Percentiles rank a stretch among this genome's conserved stretches.
Conservation (phyloP, 1,140 invertebrate genomes). For the Apis laboriosa region DNA sequence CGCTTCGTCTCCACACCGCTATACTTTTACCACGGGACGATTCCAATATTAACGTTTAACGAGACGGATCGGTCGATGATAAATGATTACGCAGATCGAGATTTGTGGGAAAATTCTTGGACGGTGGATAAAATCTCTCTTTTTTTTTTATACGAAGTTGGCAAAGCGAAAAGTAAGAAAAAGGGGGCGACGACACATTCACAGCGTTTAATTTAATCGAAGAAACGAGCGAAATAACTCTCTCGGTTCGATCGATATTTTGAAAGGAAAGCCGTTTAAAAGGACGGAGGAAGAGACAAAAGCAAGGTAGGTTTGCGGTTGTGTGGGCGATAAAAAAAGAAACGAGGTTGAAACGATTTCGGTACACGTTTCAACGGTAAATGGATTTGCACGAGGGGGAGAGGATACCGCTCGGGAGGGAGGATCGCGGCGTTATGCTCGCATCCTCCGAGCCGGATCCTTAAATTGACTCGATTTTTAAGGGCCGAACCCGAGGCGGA, state of each 20-base stretch:
- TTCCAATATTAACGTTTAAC: conserved; percentile 39
- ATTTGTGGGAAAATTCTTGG: conserved; percentile 31
- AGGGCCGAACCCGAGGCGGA: conserved; percentile 52
- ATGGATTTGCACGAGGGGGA: conserved; percentile 58
- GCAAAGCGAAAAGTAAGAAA: too few species aligned
- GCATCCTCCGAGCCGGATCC: conserved; percentile 54
- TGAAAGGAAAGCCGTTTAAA: too few species aligned
- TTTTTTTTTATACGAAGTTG: too few species aligned
- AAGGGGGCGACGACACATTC: too few species aligned
- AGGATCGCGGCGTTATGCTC: conserved; percentile 55
- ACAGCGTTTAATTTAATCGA: background rate
- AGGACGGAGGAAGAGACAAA: background rate
- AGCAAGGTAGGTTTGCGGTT: too few species aligned
- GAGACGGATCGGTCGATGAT: conserved; percentile 53
- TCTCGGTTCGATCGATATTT: background rate
- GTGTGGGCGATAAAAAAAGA: conserved; percentile 17
- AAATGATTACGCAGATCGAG: conserved; percentile 41
- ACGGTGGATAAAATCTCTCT: too few species aligned
- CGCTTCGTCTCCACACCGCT: conserved; percentile 62
- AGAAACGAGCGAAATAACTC: background rate
- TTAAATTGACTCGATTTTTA: conserved; percentile 71
- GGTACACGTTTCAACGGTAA: conserved; percentile 52
- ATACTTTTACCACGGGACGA: conserved; percentile 17
- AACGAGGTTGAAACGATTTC: conserved; percentile 53
- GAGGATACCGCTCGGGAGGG: conserved; percentile 54